A percentile compares a stretch with the other conserved stretches of the same genome.
phyloP scores from a whole-genome alignment of 2,113 vertebrate species.

The Syrrhaptes paradoxus region DNA sequence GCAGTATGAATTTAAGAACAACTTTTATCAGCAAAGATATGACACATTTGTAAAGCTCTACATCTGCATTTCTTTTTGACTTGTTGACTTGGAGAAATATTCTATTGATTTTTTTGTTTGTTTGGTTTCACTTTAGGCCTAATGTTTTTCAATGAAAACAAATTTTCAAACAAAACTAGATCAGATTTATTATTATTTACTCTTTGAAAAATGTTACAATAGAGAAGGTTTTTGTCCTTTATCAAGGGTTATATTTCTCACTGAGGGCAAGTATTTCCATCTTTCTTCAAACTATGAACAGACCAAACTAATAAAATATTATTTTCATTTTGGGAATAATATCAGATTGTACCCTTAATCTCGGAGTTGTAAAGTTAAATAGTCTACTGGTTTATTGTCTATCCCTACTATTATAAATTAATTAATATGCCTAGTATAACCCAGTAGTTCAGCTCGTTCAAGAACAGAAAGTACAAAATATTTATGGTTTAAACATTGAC shows the following conservation, averaged over 20 bases:
- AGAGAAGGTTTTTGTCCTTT: not conserved
- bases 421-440: not conserved
- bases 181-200: not conserved
- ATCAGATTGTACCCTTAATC: not conserved
- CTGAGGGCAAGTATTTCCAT: not conserved
- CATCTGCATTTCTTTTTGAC: not conserved
- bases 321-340: not conserved
- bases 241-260: not conserved
- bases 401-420: not conserved
- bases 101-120: not conserved
- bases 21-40: not conserved
- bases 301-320: not conserved
- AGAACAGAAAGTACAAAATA: not conserved
- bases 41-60: not conserved
- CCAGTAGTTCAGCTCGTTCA: not conserved
- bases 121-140: not conserved
- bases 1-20: not conserved
- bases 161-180: not conserved
- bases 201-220: not conserved
- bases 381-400: not conserved
- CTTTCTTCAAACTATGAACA: not conserved
- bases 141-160: not conserved
- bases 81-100: not conserved
- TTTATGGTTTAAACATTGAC: not conserved
- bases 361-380: not conserved